Conservation (phyloP, 2,113 vertebrate genomes). For the Chrysochloris asiatica region DNA sequence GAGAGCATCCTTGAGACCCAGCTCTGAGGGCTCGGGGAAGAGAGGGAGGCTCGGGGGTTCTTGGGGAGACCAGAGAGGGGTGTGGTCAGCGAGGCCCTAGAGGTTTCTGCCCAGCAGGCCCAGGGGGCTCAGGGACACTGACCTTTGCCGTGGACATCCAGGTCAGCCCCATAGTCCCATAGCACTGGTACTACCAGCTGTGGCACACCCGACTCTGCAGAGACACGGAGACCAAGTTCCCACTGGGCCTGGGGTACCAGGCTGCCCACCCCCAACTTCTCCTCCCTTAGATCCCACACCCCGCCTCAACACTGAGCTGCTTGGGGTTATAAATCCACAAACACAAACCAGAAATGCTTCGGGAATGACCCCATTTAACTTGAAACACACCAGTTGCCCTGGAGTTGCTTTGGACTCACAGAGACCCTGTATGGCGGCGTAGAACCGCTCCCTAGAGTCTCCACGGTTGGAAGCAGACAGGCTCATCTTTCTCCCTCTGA, state of each 20-base stretch:
- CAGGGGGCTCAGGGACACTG: slow-evolving; percentile 58
- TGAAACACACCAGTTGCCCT: no score
- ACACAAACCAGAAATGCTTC: neutral
- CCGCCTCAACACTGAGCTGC: neutral
- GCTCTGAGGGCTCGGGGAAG: no score
- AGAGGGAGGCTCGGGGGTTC: no score
- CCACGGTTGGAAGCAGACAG: no score
- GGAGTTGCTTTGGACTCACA: no score
- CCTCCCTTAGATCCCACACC: neutral
- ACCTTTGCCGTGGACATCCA: slow-evolving; percentile 91
- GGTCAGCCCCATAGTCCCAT: slow-evolving; percentile 93
- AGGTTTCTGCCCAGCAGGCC: no score
- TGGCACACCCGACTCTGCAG: slow-evolving; percentile 89
- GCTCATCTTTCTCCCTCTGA: no score
- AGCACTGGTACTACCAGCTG: slow-evolving; percentile 94
- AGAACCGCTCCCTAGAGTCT: no score
- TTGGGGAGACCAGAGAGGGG: no score
- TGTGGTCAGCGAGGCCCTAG: no score
- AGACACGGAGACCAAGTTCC: neutral
- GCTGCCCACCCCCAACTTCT: neutral
- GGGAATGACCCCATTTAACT: neutral
- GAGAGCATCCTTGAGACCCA: neutral
- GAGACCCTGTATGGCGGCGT: no score
- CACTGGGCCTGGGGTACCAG: neutral
- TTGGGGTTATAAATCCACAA: neutral